Percentiles rank a stretch among this genome's conserved stretches.
Conservation (phyloP, 2,797 vertebrate species). For the Myotis planiceps region DNA sequence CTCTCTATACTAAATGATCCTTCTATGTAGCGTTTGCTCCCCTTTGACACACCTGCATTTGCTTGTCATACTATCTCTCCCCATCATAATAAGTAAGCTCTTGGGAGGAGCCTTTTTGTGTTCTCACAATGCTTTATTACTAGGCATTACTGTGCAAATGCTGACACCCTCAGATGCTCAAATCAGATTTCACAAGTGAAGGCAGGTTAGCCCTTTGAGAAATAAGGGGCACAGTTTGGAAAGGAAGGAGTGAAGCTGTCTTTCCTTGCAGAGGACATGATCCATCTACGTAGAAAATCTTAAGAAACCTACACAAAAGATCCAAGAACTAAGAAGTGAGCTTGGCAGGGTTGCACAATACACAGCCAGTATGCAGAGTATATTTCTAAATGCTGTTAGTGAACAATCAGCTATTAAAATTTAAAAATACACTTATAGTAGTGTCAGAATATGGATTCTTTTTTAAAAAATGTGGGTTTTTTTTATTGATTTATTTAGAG, state of each 20-base stretch:
- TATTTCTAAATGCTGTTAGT: neutral
- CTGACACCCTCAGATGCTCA: neutral
- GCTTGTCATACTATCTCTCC: neutral
- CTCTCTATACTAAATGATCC: neutral
- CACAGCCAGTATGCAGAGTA: neutral
- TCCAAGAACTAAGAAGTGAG: neutral
- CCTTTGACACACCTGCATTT: neutral
- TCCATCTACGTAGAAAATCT: neutral
- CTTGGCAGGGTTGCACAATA: neutral
- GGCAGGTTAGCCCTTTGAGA: neutral
- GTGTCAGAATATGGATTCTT: neutral
- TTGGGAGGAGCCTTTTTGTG: neutral
- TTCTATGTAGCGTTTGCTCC: neutral
- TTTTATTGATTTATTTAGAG: too few relatives aligned
- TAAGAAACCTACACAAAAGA: neutral
- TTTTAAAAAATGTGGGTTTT: too few relatives aligned
- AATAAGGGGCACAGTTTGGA: neutral
- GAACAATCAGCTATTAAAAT: neutral
- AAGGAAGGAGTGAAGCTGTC: neutral
- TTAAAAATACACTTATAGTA: neutral
- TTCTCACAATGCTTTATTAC: neutral
- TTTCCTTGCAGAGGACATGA: neutral
- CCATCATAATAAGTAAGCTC: neutral
- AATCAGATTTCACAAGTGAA: neutral
- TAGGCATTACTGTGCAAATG: neutral